These are phyloP conservation scores for Valencia hispanica DNA, from an alignment of 2,797 vertebrate species.

Conservation along the genomic window DNA sequence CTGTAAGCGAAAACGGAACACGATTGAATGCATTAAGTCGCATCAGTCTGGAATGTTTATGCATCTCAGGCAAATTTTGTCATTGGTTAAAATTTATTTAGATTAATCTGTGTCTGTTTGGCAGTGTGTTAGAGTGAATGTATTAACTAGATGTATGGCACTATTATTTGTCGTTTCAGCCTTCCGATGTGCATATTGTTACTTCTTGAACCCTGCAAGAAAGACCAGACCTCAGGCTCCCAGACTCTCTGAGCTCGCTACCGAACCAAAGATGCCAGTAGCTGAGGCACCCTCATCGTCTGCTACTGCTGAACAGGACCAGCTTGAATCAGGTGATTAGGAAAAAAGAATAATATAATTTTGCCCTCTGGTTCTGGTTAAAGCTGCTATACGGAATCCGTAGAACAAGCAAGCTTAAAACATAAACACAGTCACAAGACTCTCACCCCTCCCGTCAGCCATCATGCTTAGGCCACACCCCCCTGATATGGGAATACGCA, in stretches of 20 bases:
- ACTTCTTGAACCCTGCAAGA: conserved; percentile 96
- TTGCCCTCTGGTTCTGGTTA: too few relatives aligned
- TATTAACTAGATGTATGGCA: conserved; percentile 43
- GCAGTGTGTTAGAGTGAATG: conserved; percentile 39
- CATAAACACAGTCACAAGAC: too few relatives aligned
- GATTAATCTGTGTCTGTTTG: conserved; percentile 72
- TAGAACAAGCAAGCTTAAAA: too few relatives aligned
- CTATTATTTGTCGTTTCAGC: conserved; percentile 80
- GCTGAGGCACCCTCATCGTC: conserved; percentile 56
- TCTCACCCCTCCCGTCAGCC: too few relatives aligned
- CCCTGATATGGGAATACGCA: too few relatives aligned
- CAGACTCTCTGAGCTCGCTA: conserved; percentile 85
- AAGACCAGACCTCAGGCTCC: conserved; percentile 96
- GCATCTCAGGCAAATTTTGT: conserved; percentile 72
- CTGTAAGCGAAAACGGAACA: conserved; percentile 73
- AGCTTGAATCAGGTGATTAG: conserved; percentile 49
- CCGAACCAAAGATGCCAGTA: conserved; percentile 75
- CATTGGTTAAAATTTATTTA: conserved; percentile 76
- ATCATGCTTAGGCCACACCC: too few relatives aligned
- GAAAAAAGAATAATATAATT: conserved; percentile 1
- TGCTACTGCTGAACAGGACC: conserved; percentile 64
- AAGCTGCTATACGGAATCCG: too few relatives aligned
- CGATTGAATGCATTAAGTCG: conserved; percentile 80
- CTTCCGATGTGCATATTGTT: conserved; percentile 98
- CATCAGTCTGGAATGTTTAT: conserved; percentile 78